These are phyloP conservation scores for Neria commutata DNA, from an alignment of 2,888 invertebrate genomes.

Conservation along the genomic window DNA sequence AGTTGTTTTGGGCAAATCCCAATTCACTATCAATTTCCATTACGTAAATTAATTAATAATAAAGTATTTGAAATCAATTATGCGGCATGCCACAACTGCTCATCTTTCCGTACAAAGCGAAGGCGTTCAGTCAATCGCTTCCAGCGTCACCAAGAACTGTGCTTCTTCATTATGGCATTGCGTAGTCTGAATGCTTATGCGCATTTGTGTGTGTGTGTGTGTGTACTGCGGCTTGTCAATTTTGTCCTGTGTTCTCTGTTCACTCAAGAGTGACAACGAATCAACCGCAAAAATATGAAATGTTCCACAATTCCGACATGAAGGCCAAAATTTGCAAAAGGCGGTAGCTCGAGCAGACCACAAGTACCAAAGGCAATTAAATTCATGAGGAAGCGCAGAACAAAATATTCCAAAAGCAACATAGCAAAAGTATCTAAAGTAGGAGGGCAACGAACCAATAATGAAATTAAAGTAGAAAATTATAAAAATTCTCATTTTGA, in stretches of 20 bases:
- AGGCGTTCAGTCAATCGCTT: neutral
- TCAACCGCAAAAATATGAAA: slow-evolving; percentile 37
- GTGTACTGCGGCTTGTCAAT: slow-evolving; percentile 40
- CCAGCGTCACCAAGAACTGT: too few relatives aligned
- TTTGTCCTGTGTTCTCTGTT: slow-evolving; percentile 26
- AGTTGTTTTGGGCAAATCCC: too few relatives aligned
- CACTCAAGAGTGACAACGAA: slow-evolving; percentile 34
- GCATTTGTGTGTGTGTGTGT: slow-evolving; percentile 28
- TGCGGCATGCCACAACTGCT: neutral
- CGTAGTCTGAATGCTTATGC: slow-evolving; percentile 21
- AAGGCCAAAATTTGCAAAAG: too few relatives aligned
- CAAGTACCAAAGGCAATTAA: too few relatives aligned
- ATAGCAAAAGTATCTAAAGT: too few relatives aligned
- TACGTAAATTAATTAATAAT: neutral
- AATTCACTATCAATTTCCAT: neutral
- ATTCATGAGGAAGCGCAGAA: too few relatives aligned
- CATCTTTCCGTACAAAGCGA: neutral
- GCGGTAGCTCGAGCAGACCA: too few relatives aligned
- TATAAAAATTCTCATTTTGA: too few relatives aligned
- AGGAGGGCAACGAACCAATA: too few relatives aligned
- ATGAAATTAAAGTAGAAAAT: too few relatives aligned
- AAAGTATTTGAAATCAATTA: neutral
- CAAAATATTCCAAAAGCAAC: too few relatives aligned
- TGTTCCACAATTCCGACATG: slow-evolving; percentile 21
- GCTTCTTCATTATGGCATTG: neutral